Conservation (phyloP, 2,888 invertebrate genomes). For the Sepiola atlantica region DNA sequence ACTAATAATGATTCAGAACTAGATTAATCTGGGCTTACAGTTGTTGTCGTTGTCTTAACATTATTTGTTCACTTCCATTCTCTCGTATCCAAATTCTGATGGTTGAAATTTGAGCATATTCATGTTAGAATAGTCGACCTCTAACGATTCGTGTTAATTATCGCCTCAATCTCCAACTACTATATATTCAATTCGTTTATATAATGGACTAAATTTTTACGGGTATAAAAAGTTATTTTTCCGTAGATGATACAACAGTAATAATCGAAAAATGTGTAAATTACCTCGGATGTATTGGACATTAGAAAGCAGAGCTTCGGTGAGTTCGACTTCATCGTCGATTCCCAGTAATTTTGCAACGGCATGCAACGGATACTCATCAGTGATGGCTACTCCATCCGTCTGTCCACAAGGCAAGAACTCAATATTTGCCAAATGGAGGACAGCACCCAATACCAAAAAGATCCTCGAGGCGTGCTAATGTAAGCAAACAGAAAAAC, state of each 20-base stretch:
- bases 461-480: conserved; percentile 67
- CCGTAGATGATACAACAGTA: not conserved
- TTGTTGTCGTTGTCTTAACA: no score
- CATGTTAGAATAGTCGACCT: not conserved
- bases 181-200: not conserved
- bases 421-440: conserved; percentile 68
- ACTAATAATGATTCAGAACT: no score
- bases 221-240: not conserved
- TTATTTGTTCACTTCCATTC: not conserved
- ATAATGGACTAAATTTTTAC: not conserved
- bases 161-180: no score
- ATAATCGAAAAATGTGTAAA: not conserved
- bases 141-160: not conserved
- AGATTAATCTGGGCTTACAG: no score
- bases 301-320: conserved; percentile 62
- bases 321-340: conserved; percentile 62
- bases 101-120: not conserved
- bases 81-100: not conserved
- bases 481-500: conserved; percentile 48
- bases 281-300: conserved; percentile 62
- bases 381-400: conserved; percentile 65
- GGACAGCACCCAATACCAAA: conserved; percentile 65
- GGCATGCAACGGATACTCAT: conserved; percentile 65
- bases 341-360: conserved; percentile 64
- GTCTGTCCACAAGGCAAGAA: conserved; percentile 66